Base-by-base conservation (phyloP, 2,888 invertebrate genomes). In the Hetaerina titia region DNA sequence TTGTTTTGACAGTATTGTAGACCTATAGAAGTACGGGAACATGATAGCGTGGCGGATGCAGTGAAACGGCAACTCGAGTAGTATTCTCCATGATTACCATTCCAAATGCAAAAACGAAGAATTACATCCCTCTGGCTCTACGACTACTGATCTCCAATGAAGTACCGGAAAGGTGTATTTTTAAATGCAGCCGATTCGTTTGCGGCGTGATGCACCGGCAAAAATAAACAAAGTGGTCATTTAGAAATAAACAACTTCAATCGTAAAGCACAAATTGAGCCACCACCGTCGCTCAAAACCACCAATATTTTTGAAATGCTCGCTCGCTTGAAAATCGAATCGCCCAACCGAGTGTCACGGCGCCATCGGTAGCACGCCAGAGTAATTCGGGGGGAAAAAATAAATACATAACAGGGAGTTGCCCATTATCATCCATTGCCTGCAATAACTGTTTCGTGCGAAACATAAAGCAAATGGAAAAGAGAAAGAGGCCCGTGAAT, bases 171-270 rank as follows among this genome's bases (percentile, higher is more conserved):
- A 2, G 7, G 2, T 81, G 25, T 81, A 81, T 81, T 81, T 81
- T 81, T 81, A 81, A 81, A 81, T 31, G 81, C 81, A 81, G 81
- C 31, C 81, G 81, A 81, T 81, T 81, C 81, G 81, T 81, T 81
- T 81, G 31, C 81, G 25, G 81, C 81, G 25, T 11, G 81, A 11
- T 25, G 81, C 31, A 15, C 31, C 31, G 31, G 81, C 31, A 81
- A 31, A 81, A 45, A 31, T 81, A 81, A 81, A 81, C 4, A 31
- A 31, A 81, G 31, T 13, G 25, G 31, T 31, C 81, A 31, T 81
- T 81, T 81, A 81, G 25, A 81, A 81, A 81, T 81, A 81, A 81
- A 11, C 81, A 81, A 31, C 81, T 81, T 81, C 81, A 81, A 31
- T 81, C 81, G 81, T 81, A 81, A 81, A 81, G 81, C 31, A 81